phyloP scores from a whole-genome alignment of 30 jellyfish, hydroid and myxozoan species.

The Aurelia sp. region DNA sequence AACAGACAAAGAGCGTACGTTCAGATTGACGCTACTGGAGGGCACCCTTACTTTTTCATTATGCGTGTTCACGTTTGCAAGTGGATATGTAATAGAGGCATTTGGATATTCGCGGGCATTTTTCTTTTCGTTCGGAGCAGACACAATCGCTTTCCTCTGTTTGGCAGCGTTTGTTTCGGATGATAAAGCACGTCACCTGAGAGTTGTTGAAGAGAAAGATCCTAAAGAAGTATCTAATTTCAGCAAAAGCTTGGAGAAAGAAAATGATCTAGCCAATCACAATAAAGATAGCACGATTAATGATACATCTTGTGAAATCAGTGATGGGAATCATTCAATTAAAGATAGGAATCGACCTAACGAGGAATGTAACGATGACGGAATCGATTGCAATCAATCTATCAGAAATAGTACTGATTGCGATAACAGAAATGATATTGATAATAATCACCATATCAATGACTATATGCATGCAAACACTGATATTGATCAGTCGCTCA shows the following conservation, averaged over 20 bases:
- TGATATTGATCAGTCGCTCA: no score
- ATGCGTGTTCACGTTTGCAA: constrained; percentile 20
- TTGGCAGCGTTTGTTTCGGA: constrained; percentile 4
- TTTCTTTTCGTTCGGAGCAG: constrained; percentile 27
- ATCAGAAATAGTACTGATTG: no score
- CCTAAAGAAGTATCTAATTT: background rate
- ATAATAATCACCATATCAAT: no score
- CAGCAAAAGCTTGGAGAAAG: background rate
- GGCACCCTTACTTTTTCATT: constrained; percentile 28
- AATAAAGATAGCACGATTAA: no score
- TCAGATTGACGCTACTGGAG: constrained; percentile 22
- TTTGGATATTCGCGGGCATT: constrained; percentile 29
- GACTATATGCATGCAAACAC: no score
- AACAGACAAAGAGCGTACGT: constrained; percentile 50
- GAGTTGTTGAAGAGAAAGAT: background rate
- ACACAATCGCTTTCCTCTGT: constrained; percentile 9
- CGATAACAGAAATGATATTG: no score
- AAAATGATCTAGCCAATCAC: no score
- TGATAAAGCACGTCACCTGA: background rate
- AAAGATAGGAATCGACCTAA: no score
- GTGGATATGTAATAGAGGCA: constrained; percentile 22
- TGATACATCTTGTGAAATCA: no score
- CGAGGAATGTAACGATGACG: no score
- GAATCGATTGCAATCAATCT: no score
- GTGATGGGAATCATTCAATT: no score